Conservation (phyloP, 2,113 vertebrate species). For the Apteryx mantelli region DNA sequence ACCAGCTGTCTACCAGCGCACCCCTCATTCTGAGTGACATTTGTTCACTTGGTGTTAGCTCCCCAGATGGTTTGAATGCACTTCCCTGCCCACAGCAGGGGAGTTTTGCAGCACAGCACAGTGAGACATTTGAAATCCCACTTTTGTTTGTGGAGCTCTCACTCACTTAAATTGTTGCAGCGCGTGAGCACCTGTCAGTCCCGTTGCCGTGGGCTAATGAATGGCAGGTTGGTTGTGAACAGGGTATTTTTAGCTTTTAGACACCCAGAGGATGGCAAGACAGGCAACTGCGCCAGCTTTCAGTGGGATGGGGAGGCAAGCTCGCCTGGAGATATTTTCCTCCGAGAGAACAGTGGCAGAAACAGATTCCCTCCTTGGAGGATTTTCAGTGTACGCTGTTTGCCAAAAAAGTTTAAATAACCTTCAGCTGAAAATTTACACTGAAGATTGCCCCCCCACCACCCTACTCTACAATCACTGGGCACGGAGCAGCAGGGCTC, state of each 20-base stretch:
- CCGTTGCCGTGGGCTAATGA: neutral
- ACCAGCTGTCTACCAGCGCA: neutral
- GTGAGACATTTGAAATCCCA: neutral
- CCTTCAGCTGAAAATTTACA: neutral
- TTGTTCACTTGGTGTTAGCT: neutral
- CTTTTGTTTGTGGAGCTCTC: neutral
- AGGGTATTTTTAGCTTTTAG: constrained; percentile 22
- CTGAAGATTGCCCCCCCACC: neutral
- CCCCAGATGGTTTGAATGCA: neutral
- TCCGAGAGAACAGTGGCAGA: neutral
- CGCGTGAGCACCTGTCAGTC: neutral
- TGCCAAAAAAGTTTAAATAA: neutral
- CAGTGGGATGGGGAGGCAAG: neutral
- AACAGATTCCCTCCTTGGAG: neutral
- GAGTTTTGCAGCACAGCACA: neutral
- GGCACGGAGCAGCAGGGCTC: neutral
- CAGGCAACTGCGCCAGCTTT: neutral
- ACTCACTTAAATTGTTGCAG: neutral
- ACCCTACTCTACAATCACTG: neutral
- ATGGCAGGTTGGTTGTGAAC: neutral
- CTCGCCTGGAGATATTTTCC: neutral
- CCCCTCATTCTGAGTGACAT: neutral
- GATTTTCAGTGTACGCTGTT: neutral
- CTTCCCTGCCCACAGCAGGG: fast-evolving
- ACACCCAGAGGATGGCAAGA: neutral